These are phyloP conservation scores for Cepaea hortensis DNA, from an alignment of 2,888 invertebrate species.

Conservation along the genomic window DNA sequence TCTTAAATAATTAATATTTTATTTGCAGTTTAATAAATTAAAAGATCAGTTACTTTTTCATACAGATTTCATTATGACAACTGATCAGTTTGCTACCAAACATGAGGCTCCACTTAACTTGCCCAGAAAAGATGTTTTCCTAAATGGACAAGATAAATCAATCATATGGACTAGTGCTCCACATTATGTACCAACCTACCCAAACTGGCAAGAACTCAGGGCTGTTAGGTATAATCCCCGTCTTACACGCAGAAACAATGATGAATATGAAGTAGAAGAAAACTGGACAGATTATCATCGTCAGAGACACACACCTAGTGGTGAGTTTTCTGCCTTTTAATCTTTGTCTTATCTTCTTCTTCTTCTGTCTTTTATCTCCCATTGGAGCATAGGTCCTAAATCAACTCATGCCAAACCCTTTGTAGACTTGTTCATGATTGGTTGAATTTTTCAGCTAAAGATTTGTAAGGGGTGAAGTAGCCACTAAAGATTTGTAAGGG, in stretches of 20 bases:
- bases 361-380: too few species aligned
- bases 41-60: not conserved
- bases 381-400: too few species aligned
- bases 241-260: slow-evolving; percentile 63
- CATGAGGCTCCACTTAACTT: slow-evolving; percentile 40
- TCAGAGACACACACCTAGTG: slow-evolving; percentile 67
- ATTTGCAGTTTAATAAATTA: not conserved
- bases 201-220: slow-evolving; percentile 62
- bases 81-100: slow-evolving; percentile 33
- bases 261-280: slow-evolving; percentile 66
- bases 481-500: too few species aligned
- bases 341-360: not conserved
- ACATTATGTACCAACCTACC: slow-evolving; percentile 66
- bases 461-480: too few species aligned
- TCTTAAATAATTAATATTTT: too few species aligned
- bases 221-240: slow-evolving; percentile 64
- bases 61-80: not conserved
- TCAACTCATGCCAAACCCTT: too few species aligned
- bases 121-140: slow-evolving; percentile 41
- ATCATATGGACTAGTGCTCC: slow-evolving; percentile 62
- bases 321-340: slow-evolving; percentile 50
- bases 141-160: slow-evolving; percentile 68
- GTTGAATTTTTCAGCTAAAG: too few species aligned
- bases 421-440: too few species aligned
- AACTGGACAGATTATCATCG: slow-evolving; percentile 66